phyloP scores from a whole-genome alignment of 2,888 invertebrate species.

The Patella depressa region DNA sequence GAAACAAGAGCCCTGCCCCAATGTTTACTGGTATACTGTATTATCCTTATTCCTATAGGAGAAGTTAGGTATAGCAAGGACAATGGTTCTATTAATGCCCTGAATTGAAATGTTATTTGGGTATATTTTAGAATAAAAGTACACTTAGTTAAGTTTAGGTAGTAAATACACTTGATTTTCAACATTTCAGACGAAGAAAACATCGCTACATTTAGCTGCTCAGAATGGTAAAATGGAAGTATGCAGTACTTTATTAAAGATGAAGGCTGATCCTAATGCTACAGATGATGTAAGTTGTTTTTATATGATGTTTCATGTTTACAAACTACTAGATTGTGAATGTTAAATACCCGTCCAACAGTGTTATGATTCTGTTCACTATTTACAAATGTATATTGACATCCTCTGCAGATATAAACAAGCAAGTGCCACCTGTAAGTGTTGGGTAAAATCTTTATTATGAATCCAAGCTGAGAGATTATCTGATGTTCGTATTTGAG shows the following conservation, averaged over 20 bases:
- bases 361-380: too few relatives aligned
- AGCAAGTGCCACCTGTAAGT: too few relatives aligned
- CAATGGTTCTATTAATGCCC: background rate
- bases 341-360: too few relatives aligned
- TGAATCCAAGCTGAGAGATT: too few relatives aligned
- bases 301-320: background rate
- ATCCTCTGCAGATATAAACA: too few relatives aligned
- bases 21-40: too few relatives aligned
- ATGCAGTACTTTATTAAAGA: conserved; percentile 88
- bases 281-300: conserved; percentile 78
- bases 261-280: conserved; percentile 95
- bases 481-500: too few relatives aligned
- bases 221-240: conserved; percentile 96
- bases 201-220: conserved; percentile 96
- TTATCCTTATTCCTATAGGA: background rate
- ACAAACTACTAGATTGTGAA: background rate
- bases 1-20: too few relatives aligned
- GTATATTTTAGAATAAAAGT: background rate
- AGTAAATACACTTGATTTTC: conserved; percentile 8
- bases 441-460: too few relatives aligned
- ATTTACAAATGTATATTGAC: too few relatives aligned
- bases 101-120: background rate
- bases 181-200: conserved; percentile 85
- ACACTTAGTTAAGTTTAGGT: background rate
- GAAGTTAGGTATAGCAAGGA: background rate